phyloP scores from a whole-genome alignment of 2,113 vertebrate species.

The Aramus guarauna region DNA sequence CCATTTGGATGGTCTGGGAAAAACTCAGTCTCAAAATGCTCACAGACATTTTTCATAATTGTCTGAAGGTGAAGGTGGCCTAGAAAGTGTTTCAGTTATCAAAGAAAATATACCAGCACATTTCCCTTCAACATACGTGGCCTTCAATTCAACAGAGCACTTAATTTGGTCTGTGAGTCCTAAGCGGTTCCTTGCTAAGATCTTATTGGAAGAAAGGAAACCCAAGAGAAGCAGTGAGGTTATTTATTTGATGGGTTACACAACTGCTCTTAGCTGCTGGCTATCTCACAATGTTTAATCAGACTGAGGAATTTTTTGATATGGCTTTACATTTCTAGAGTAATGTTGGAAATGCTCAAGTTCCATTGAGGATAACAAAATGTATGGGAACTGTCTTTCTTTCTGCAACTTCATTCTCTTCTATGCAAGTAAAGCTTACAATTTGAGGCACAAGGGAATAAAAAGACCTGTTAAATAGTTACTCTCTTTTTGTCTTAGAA shows the following conservation, averaged over 20 bases:
- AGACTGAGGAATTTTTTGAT: neutral
- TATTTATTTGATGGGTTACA: neutral
- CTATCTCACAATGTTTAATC: neutral
- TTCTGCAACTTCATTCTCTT: conserved; percentile 50
- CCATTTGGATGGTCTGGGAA: neutral
- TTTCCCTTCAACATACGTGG: neutral
- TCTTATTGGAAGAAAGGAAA: neutral
- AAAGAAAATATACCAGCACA: conserved; percentile 5
- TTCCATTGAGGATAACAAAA: neutral
- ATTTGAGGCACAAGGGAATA: neutral
- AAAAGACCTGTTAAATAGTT: conserved; percentile 53
- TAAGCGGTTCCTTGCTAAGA: neutral
- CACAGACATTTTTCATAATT: neutral
- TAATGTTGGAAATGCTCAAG: neutral
- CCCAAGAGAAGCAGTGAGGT: neutral
- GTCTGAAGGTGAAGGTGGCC: neutral
- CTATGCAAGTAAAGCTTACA: neutral
- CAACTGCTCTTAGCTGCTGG: neutral
- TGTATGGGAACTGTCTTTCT: conserved; percentile 12
- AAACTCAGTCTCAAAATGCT: neutral
- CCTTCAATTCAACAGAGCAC: neutral
- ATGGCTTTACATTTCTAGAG: conserved; percentile 1
- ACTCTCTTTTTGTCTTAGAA: neutral
- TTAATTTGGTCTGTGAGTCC: neutral
- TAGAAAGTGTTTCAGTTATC: conserved; percentile 6